These are phyloP conservation scores for Cecropterus lyciades DNA, from an alignment of 1,140 invertebrate species.

Conservation along the genomic window DNA sequence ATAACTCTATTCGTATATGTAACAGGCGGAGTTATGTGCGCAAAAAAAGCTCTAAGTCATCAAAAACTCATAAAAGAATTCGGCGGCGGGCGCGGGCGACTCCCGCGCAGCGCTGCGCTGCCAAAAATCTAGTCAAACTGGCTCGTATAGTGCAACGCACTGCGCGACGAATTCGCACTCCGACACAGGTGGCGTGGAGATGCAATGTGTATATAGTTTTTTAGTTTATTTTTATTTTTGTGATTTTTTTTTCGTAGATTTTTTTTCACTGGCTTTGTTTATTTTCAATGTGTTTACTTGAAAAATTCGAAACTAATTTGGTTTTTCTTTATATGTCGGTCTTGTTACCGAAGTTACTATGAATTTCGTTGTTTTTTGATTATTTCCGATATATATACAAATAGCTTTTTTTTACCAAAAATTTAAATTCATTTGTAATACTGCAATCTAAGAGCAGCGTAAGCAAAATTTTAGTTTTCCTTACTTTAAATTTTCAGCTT, in stretches of 20 bases:
- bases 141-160: slow-evolving; percentile 78
- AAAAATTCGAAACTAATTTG: too few relatives aligned
- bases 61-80: slow-evolving; percentile 66
- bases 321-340: too few relatives aligned
- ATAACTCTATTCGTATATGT: slow-evolving; percentile 39
- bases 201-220: background rate
- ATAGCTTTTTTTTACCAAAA: too few relatives aligned
- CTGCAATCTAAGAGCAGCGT: too few relatives aligned
- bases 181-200: slow-evolving; percentile 51
- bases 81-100: slow-evolving; percentile 42
- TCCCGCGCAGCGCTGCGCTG: slow-evolving; percentile 51
- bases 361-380: too few relatives aligned
- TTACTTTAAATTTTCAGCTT: too few relatives aligned
- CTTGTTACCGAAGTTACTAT: too few relatives aligned
- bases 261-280: too few relatives aligned
- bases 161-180: slow-evolving; percentile 63
- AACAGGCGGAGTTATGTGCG: slow-evolving; percentile 33
- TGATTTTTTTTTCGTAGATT: background rate
- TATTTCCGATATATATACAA: too few relatives aligned
- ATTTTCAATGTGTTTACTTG: too few relatives aligned
- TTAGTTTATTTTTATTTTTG: background rate
- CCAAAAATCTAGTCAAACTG: slow-evolving; percentile 83
- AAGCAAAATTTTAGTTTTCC: too few relatives aligned
- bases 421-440: too few relatives aligned
- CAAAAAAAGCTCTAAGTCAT: slow-evolving; percentile 60